Evolutionary conservation across 2,113 vertebrate genomes (phyloP).

Genomic region (Scolopax mira): DNA sequence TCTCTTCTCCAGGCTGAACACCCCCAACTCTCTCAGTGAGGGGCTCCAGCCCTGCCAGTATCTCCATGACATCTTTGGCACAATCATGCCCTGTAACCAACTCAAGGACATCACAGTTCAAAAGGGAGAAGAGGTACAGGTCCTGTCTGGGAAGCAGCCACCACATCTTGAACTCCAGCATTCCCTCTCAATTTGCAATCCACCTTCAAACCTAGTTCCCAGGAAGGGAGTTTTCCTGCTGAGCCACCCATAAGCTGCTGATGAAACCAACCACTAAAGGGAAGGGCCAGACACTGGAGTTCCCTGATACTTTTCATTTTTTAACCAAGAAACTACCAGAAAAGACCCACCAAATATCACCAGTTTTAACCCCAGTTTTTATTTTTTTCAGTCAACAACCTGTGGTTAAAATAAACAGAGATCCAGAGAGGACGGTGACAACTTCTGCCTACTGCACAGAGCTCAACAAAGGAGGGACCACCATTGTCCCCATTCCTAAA

Average conservation of each 20-base stretch:
- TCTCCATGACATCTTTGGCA: neutral
- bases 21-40: neutral
- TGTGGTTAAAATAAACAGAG: neutral
- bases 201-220: neutral
- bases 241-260: neutral
- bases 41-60: neutral
- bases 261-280: neutral
- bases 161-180: neutral
- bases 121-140: neutral
- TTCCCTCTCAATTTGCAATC: neutral
- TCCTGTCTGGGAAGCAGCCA: neutral
- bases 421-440: neutral
- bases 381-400: neutral
- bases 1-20: neutral
- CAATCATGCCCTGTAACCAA: neutral
- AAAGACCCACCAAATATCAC: neutral
- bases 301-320: neutral
- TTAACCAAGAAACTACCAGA: neutral
- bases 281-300: neutral
- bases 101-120: rapidly evolving
- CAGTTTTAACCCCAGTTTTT: neutral
- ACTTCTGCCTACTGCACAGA: neutral
- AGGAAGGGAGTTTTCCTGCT: neutral
- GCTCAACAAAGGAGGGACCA: neutral
- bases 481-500: neutral